phyloP scores from a whole-genome alignment of 2,888 invertebrate genomes.

The Carpatolechia fugitivella region DNA sequence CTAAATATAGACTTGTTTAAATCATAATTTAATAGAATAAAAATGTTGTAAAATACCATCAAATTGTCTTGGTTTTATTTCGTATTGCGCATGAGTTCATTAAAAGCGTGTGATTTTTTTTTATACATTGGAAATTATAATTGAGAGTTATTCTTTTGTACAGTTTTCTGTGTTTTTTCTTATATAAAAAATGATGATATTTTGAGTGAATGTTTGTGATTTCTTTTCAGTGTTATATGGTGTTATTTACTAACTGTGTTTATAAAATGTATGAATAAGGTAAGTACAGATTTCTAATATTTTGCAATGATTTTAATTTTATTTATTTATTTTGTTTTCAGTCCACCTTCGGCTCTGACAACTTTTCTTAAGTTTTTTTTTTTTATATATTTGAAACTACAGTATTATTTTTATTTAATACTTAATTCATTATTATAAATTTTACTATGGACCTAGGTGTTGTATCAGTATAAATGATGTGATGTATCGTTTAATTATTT shows the following conservation, averaged over 20 bases:
- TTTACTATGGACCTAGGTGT: too few species aligned
- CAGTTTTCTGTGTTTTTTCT: constrained; percentile 13
- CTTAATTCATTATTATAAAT: constrained; percentile 2
- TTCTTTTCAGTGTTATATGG: not conserved
- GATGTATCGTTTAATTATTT: not conserved
- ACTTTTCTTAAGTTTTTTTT: constrained; percentile 40
- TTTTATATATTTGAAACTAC: constrained; percentile 25
- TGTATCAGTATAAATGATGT: not conserved
- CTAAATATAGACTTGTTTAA: constrained; percentile 60
- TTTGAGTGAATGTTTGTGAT: not conserved
- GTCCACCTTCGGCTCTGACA: constrained; percentile 71
- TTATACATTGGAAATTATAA: not conserved
- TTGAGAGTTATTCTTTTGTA: constrained; percentile 7
- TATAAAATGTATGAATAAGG: not conserved
- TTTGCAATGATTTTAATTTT: constrained; percentile 16
- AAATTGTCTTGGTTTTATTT: constrained; percentile 40
- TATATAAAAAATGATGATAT: too few species aligned
- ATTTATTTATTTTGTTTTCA: constrained; percentile 52
- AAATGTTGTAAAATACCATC: constrained; percentile 29
- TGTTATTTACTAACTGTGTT: not conserved
- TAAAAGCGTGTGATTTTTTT: constrained; percentile 17
- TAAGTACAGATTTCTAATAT: constrained; percentile 19
- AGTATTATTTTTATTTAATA: constrained; percentile 19
- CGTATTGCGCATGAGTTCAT: constrained; percentile 17
- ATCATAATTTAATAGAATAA: constrained; percentile 57